Conservation (phyloP, 2,113 vertebrate genomes). For the Ardeotis arabs region DNA sequence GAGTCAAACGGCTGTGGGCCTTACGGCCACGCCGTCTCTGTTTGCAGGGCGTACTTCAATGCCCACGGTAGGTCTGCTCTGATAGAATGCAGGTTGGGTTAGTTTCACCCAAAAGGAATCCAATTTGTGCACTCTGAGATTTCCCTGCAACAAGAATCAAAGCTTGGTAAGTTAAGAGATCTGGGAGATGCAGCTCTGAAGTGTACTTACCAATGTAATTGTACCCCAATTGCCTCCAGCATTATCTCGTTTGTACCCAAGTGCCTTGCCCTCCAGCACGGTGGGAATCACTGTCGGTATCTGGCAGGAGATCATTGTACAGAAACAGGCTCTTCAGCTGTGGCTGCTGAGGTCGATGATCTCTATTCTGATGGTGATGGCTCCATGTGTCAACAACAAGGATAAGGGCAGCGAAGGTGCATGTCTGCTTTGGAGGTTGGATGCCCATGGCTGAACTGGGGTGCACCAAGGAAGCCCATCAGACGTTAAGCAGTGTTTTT, state of each 20-base stretch:
- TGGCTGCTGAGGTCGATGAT: background rate
- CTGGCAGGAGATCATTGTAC: background rate
- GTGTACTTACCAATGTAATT: no score
- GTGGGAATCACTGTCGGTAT: background rate
- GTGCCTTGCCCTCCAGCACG: background rate
- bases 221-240: accelerated
- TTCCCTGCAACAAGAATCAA: background rate
- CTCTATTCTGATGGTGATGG: background rate
- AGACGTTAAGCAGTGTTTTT: background rate
- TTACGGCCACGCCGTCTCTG: background rate
- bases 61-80: background rate
- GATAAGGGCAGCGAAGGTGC: background rate
- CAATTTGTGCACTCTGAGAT: background rate
- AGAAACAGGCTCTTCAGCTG: background rate
- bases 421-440: background rate
- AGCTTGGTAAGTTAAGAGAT: background rate
- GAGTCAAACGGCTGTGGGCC: no score
- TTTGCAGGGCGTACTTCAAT: background rate
- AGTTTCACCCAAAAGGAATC: background rate
- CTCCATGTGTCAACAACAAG: accelerated
- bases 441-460: background rate
- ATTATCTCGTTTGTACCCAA: background rate
- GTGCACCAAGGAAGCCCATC: background rate
- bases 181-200: background rate
- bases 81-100: background rate